Base-by-base conservation (phyloP, 2,113 vertebrate genomes). In the Kobus ellipsiprymnus region DNA sequence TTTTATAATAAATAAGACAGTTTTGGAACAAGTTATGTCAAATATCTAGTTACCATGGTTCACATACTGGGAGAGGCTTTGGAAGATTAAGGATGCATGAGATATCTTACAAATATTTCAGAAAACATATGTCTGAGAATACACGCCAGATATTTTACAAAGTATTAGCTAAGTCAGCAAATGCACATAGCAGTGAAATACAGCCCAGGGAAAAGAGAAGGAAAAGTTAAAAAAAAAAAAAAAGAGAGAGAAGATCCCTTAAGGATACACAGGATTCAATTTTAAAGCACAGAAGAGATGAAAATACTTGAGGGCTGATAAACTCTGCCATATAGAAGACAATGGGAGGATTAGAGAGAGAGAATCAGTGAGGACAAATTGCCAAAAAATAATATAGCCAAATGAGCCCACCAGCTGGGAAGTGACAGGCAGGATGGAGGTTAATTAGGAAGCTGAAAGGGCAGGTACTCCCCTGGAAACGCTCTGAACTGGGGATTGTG, bases 141-240 rank as follows among this genome's bases (percentile, higher is more conserved):
- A 21, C 59, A 90, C 3, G 96, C 88, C 96, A 97, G 97, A 92
- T 23, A 96, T 52, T 97, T 96, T 54, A 71, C 48, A 54, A 96
- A 98, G 80, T 59, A 95, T 90, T 85, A 97, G 94, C 94, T 95
- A 95, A 95, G 78, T 97, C 98, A 98, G 97, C 93, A 96, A 97
- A 90, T 71, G 90, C 48, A 93, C 33, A 87, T 29, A 74, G 62
- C 90, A 93, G 54, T 82, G 60, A 93, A 92, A 95, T 57, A 83
- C 2, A 87, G 78, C 55, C 57, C 23, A 40, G 44, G 36, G 40
- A 94, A 96, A 96, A 95, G 64, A 92, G 64, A 77, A 87, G 46
- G 46, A 71, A 91, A 91, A 15, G 3, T 13, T 71, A 85, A 80
- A 71, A 33, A 44, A 27, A 36, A 64, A 85, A 81, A 17, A 11